These are phyloP conservation scores for Sialia sialis DNA, from an alignment of 2,113 vertebrate species.

Conservation along the genomic window DNA sequence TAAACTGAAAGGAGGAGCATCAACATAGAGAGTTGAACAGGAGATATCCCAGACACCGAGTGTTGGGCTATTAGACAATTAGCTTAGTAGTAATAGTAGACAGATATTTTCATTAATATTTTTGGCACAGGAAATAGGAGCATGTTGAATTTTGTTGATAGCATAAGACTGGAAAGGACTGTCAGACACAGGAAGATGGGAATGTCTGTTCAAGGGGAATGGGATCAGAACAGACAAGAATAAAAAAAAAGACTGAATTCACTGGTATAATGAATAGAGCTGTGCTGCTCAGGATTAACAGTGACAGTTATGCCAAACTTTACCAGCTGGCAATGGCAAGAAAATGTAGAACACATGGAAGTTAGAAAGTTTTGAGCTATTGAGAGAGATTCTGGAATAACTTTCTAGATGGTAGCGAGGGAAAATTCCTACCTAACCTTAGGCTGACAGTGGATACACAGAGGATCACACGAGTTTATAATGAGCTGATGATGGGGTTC, in stretches of 20 bases:
- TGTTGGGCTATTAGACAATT: background rate
- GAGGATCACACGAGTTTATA: background rate
- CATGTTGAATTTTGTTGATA: background rate
- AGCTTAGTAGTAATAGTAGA: background rate
- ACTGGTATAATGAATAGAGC: background rate
- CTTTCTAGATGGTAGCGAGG: background rate
- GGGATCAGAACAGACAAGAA: background rate
- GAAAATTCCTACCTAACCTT: background rate
- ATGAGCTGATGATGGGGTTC: background rate
- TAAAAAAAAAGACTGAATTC: background rate
- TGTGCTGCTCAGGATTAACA: background rate
- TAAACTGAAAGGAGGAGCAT: background rate
- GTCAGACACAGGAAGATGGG: background rate
- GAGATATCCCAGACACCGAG: background rate
- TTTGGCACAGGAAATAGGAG: background rate
- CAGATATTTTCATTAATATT: background rate
- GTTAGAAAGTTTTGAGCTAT: background rate
- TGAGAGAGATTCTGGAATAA: background rate
- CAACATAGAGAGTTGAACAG: background rate
- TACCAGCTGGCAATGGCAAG: background rate
- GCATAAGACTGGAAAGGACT: background rate
- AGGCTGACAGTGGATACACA: background rate
- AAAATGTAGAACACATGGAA: background rate
- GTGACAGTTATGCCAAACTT: background rate
- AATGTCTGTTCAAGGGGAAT: background rate